phyloP scores from a whole-genome alignment of 2,888 invertebrate genomes.

The Drosophila fulvimacula region DNA sequence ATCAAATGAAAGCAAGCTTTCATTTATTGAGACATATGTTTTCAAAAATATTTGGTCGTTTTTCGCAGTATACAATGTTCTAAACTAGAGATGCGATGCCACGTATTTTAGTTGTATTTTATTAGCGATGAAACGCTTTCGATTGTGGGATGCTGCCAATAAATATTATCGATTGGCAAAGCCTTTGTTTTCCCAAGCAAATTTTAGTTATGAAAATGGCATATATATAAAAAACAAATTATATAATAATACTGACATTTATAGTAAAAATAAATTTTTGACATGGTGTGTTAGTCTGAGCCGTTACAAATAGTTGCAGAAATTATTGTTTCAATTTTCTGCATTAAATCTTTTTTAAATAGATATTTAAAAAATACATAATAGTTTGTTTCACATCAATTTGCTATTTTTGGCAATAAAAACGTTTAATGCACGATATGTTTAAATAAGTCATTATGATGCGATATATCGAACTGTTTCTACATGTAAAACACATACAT shows the following conservation, averaged over 20 bases:
- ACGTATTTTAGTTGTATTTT: not conserved
- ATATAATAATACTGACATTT: not conserved
- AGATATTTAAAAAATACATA: too few relatives aligned
- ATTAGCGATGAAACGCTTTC: not conserved
- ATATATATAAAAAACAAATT: not conserved
- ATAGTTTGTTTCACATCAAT: too few relatives aligned
- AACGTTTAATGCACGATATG: not conserved
- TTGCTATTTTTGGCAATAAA: not conserved
- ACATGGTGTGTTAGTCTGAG: not conserved
- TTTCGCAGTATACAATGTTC: conserved; percentile 7
- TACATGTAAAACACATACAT: not conserved
- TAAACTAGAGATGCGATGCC: conserved; percentile 7
- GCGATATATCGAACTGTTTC: not conserved
- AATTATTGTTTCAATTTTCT: too few relatives aligned
- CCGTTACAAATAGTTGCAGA: too few relatives aligned
- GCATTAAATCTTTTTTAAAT: too few relatives aligned
- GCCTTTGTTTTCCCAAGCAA: not conserved
- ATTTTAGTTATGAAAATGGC: not conserved
- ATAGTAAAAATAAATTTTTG: not conserved
- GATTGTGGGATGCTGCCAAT: not conserved
- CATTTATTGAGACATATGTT: conserved; percentile 9
- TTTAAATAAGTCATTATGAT: not conserved
- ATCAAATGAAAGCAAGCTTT: not conserved
- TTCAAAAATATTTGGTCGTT: conserved; percentile 13
- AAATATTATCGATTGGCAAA: not conserved